Evolutionary conservation across 2,113 vertebrate genomes (phyloP).

Genomic region (Xiphias gladius): DNA sequence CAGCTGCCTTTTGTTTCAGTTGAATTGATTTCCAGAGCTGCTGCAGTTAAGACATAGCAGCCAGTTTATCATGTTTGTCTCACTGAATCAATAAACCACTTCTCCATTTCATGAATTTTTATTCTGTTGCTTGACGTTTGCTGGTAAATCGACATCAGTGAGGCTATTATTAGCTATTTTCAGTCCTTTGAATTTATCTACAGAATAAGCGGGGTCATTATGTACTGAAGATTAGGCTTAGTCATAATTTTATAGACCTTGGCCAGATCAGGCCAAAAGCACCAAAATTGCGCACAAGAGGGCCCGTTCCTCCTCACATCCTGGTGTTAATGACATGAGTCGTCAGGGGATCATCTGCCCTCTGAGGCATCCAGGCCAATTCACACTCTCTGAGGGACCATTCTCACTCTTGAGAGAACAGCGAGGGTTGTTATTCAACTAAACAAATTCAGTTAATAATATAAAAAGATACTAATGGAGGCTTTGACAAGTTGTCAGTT

Average conservation of each 20-base stretch:
- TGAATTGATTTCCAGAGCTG: slow-evolving; percentile 33
- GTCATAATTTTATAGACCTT: too few relatives aligned
- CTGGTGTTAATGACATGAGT: slow-evolving; percentile 43
- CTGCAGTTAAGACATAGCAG: slow-evolving; percentile 11
- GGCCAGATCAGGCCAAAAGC: slow-evolving; percentile 36
- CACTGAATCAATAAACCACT: slow-evolving; percentile 47
- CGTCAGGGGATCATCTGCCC: slow-evolving; percentile 42
- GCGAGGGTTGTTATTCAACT: slow-evolving; percentile 15
- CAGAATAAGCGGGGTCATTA: slow-evolving; percentile 51
- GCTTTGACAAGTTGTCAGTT: neutral
- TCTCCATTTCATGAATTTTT: slow-evolving; percentile 53
- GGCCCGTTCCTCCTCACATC: slow-evolving; percentile 11
- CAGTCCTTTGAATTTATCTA: slow-evolving; percentile 48
- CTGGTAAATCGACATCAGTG: slow-evolving; percentile 31
- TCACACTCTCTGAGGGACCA: slow-evolving; percentile 23
- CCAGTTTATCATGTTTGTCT: slow-evolving; percentile 42
- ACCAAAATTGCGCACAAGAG: slow-evolving; percentile 16
- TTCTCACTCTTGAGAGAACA: slow-evolving; percentile 26
- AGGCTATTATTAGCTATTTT: slow-evolving; percentile 44
- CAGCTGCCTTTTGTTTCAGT: neutral
- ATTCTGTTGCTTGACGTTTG: slow-evolving; percentile 54
- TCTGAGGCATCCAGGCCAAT: neutral
- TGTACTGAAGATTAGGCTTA: slow-evolving; percentile 21
- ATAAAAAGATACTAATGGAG: neutral
- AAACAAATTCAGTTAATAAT: slow-evolving; percentile 1